Evolutionary conservation across 2,888 invertebrate species (phyloP).

Genomic region (Xylophagus ater): DNA sequence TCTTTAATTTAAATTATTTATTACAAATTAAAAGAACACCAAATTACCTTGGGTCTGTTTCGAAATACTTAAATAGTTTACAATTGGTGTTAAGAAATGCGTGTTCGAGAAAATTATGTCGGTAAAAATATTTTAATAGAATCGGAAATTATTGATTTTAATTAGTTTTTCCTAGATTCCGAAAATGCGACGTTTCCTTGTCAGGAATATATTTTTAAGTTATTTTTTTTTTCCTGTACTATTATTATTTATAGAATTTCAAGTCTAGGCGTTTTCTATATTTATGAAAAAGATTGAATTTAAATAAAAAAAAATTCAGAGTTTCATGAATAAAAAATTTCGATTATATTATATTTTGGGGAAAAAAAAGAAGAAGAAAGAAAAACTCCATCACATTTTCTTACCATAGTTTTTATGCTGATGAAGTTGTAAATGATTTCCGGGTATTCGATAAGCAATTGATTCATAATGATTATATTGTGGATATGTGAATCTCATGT

Average conservation of each 20-base stretch:
- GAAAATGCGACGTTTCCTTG: too few species aligned
- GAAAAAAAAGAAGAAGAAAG: not conserved
- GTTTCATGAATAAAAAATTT: not conserved
- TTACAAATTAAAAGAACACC: too few species aligned
- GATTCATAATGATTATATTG: slow-evolving; percentile 28
- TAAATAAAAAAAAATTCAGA: not conserved
- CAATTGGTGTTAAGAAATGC: too few species aligned
- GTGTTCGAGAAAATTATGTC: too few species aligned
- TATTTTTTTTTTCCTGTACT: not conserved
- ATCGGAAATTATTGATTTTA: too few species aligned
- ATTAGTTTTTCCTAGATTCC: too few species aligned
- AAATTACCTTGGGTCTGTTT: too few species aligned
- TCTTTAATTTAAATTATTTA: too few species aligned
- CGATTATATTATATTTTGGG: not conserved
- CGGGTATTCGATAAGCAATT: slow-evolving; percentile 19
- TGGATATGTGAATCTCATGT: slow-evolving; percentile 39
- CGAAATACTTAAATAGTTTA: too few species aligned
- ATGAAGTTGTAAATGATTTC: slow-evolving; percentile 20
- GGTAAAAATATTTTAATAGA: too few species aligned
- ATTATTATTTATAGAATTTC: not conserved
- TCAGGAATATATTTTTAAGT: too few species aligned
- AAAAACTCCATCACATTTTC: slow-evolving; percentile 14
- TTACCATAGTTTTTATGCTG: slow-evolving; percentile 37
- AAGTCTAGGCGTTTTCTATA: too few species aligned
- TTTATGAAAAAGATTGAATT: not conserved